phyloP scores from a whole-genome alignment of 2,797 vertebrate genomes.

The Picus viridis region DNA sequence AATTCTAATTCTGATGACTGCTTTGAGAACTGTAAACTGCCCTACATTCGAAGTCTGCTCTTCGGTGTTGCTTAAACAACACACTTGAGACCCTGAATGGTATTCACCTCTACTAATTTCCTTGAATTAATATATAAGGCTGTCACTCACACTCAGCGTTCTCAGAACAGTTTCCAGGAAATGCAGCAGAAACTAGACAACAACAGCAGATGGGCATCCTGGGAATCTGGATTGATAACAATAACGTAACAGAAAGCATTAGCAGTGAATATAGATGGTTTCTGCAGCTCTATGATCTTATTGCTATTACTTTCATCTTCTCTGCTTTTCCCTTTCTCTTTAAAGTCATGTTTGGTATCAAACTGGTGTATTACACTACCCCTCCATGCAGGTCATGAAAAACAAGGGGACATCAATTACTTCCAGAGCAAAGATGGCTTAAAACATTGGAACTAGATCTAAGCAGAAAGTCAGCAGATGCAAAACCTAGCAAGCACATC shows the following conservation, averaged over 20 bases:
- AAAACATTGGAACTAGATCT: not conserved
- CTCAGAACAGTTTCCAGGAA: constrained; percentile 16
- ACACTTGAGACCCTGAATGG: not conserved
- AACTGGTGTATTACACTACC: not conserved
- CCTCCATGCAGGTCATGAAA: not conserved
- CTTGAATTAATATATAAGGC: not conserved
- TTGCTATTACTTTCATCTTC: not conserved
- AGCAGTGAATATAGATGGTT: not conserved
- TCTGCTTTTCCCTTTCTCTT: not conserved
- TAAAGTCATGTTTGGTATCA: not conserved
- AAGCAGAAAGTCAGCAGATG: not conserved
- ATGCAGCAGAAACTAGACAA: constrained; percentile 20
- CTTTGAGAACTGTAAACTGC: not conserved
- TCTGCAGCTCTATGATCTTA: not conserved
- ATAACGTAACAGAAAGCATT: not conserved
- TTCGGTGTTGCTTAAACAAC: not conserved
- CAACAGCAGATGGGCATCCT: constrained; percentile 3
- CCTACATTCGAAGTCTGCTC: constrained; percentile 10
- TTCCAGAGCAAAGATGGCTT: not conserved
- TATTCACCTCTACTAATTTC: not conserved
- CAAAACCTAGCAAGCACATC: not conserved
- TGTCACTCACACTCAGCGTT: not conserved
- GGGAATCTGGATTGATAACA: constrained; percentile 13
- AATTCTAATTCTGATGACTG: constrained; percentile 32
- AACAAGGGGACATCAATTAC: not conserved